Evolutionary conservation across 2,113 vertebrate species (phyloP), one percentile per base, ranked within the genome.

Genomic region (Sigmodon hispidus): DNA sequence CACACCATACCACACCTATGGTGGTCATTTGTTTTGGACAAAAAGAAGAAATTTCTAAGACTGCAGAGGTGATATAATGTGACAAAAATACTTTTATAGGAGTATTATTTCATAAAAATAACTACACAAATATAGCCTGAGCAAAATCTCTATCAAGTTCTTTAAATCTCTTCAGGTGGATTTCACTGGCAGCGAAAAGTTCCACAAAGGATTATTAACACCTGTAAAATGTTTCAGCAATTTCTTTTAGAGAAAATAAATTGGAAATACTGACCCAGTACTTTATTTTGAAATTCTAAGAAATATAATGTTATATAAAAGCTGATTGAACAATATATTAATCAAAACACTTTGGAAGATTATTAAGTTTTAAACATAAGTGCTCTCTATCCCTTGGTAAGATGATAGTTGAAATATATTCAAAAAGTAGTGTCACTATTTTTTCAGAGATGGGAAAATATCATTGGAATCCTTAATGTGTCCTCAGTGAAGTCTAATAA

Each of bases 401-500:
- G 79, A 80, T 6, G 3, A 9, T 34, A 86, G 45, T 97, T 96
- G 50, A 89, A 12, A 91, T 4, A 7, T 43, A 87, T 81, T 84
- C 4, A 6, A 98, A 92, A 16, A 84, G 4, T n/a, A 48, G 72
- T 65, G 40, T 95, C n/a, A 19, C 26, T 91, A 34, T 93, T 93
- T 98, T 97, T 97, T 48, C 50, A 96, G 87, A 95, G 80, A 96
- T 92, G 91, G 45, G 83, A 97, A 97, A 97, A 87, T 84, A 89
- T 89, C n/a, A 80, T 89, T 75, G 15, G 55, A 12, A 94, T 92
- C 97, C 89, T 95, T 97, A 95, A 97, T 97, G 92, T 95, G 91
- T 96, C 90, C 97, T 96, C 95, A 95, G 85, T 91, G 91, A 92
- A 95, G 86, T 86, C 95, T 97, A 97, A 94, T 98, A 98, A 98